Conservation (phyloP, 92 coral and sea anemone genomes). For the Pocillopora meandrina region DNA sequence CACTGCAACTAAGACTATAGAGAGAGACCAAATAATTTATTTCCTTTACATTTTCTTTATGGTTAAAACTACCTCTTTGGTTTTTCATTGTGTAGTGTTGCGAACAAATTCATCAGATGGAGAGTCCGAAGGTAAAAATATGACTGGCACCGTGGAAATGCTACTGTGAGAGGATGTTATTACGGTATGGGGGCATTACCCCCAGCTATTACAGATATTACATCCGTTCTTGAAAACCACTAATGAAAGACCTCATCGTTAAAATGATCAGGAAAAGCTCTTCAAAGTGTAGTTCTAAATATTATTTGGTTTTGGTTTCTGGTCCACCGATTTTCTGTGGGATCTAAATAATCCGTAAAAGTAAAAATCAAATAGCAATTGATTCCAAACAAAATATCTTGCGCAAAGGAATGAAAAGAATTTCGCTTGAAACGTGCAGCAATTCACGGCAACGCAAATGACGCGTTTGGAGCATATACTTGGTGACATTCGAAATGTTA, state of each 20-base stretch:
- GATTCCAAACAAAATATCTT: constrained; percentile 2
- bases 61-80: too few relatives aligned
- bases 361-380: constrained; percentile 30
- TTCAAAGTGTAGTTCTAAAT: constrained; percentile 1
- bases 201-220: constrained; percentile 10
- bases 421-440: constrained; percentile 16
- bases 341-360: constrained; percentile 14
- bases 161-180: background rate
- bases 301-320: constrained; percentile 3
- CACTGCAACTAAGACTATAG: too few relatives aligned
- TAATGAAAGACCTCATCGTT: constrained; percentile 15
- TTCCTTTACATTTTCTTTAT: too few relatives aligned
- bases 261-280: background rate
- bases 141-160: too few relatives aligned
- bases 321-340: constrained; percentile 11
- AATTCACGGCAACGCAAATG: constrained; percentile 26
- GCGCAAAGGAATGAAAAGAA: constrained; percentile 42
- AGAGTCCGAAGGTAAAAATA: too few relatives aligned
- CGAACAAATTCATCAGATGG: too few relatives aligned
- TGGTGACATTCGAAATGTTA: background rate
- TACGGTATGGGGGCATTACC: constrained; percentile 24
- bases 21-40: too few relatives aligned
- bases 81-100: too few relatives aligned
- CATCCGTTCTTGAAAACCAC: constrained; percentile 13
- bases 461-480: constrained; percentile 2